Percentiles rank a stretch among this genome's conserved stretches.
These are phyloP conservation scores for Heterodera carotae DNA, from an alignment of 1,140 invertebrate species.

Conservation along the genomic window DNA sequence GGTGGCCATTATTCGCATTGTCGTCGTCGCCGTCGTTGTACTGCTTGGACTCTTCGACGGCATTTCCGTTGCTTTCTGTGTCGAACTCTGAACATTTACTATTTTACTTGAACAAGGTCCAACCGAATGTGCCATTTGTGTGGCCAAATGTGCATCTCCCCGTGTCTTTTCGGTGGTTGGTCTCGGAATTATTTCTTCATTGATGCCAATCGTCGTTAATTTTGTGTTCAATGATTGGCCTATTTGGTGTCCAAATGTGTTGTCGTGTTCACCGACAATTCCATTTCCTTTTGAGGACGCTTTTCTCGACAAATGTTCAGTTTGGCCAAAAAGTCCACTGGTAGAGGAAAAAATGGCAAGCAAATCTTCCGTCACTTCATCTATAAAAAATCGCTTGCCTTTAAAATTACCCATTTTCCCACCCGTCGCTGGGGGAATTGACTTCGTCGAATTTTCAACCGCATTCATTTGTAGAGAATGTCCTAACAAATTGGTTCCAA, in stretches of 20 bases:
- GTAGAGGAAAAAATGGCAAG: not conserved
- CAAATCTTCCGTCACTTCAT: not conserved
- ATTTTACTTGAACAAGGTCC: too few species aligned
- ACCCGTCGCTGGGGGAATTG: not conserved
- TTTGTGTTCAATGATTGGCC: not conserved
- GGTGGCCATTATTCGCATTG: not conserved
- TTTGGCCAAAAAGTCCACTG: not conserved
- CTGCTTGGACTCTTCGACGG: not conserved
- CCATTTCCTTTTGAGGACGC: not conserved
- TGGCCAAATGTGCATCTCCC: not conserved
- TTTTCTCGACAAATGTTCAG: too few species aligned
- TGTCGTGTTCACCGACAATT: not conserved
- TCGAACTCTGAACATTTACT: not conserved
- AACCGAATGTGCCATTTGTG: too few species aligned
- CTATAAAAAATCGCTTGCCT: not conserved
- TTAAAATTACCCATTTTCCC: not conserved
- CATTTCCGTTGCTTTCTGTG: not conserved
- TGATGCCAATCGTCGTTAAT: not conserved
- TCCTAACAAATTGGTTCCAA: not conserved
- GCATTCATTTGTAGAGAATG: not conserved
- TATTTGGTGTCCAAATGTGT: not conserved
- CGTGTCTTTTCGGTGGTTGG: not conserved
- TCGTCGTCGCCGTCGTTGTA: not conserved
- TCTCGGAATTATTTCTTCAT: constrained; percentile 1
- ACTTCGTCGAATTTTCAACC: not conserved